Evolutionary conservation across 1,140 invertebrate genomes (phyloP), one percentile per base, ranked within the genome.

Genomic region (Rhagoletis zephyria): DNA sequence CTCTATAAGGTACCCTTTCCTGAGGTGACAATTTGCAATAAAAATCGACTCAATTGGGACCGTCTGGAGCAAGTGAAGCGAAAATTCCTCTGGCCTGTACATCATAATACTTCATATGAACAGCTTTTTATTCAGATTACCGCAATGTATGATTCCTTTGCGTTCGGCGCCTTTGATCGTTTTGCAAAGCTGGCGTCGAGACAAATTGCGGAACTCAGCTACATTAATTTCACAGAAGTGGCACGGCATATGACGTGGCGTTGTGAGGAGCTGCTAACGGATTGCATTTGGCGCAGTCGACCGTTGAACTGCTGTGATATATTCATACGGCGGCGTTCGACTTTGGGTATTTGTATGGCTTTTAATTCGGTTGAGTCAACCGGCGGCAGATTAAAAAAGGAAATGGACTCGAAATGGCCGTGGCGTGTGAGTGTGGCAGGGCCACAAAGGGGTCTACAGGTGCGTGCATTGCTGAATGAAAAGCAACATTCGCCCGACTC

Each of bases 41-140:
- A 89, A 64, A 93, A 93, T 74, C 90, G 90, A 2, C n/a, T 93
- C 14, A 92, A 93, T 87, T 93, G 91, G 90, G 89, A 89, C 0
- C 90, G 90, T n/a, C 56, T 92, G 3, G 40, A 86, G 0, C 88
- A 90, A 63, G 89, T 90, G 0, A 89, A 85, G 1, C 12, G 45
- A 1, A 30, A 74, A 7, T 91, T 89, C 65, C 10, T 2, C 6
- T 7, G 4, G n/a, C 67, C 51, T 3, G 14, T 56, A 63, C 87
- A 87, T 45, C 70, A 70, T 10, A 87, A 86, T 40, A 64, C 48
- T 9, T 64, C 85, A 16, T 61, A 63, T 7, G 59, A 86, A 30
- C 48, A 63, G 40, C 74, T 81, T 0, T 87, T 87, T 67, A 40
- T 45, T 0, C 19, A 81, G 19, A 2, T 88, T 89, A 7, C 88